Percentiles rank a stretch among this genome's conserved stretches.
These are phyloP conservation scores for Chrysogorgia sp. DNA, from an alignment of 92 coral and sea anemone species.

Conservation along the genomic window DNA sequence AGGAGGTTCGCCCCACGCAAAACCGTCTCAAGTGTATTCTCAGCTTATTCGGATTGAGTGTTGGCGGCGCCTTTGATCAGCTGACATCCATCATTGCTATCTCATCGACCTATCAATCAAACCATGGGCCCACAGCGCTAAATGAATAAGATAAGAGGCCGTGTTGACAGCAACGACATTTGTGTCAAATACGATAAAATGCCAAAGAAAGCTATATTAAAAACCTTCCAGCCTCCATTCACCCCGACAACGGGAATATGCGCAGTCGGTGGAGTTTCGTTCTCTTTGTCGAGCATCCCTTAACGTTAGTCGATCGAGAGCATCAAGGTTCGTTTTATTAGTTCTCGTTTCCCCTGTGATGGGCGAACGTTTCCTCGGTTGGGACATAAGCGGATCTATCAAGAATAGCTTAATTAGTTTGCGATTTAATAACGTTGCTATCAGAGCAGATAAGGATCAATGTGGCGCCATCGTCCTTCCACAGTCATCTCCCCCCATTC, in stretches of 20 bases:
- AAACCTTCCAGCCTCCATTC: constrained; percentile 56
- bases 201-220: constrained; percentile 78
- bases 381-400: constrained; percentile 47
- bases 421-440: constrained; percentile 48
- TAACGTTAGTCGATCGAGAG: constrained; percentile 23
- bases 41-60: constrained; percentile 67
- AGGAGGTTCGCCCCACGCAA: constrained; percentile 41
- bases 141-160: constrained; percentile 90
- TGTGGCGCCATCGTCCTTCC: constrained; percentile 20
- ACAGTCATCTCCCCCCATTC: background rate
- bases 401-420: constrained; percentile 46
- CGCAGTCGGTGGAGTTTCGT: no score
- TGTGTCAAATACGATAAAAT: constrained; percentile 89
- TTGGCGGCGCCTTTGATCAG: constrained; percentile 84
- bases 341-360: background rate
- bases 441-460: constrained; percentile 38
- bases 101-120: constrained; percentile 96
- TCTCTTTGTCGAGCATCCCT: constrained; percentile 15
- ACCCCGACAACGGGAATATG: constrained; percentile 12
- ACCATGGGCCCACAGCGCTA: constrained; percentile 78
- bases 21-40: constrained; percentile 47
- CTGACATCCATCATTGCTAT: constrained; percentile 82
- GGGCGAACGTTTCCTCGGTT: constrained; percentile 13
- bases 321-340: constrained; percentile 1
- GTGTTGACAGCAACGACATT: constrained; percentile 99